Conservation (phyloP, 2,797 vertebrate genomes). For the Dendrocincla tyrannina region DNA sequence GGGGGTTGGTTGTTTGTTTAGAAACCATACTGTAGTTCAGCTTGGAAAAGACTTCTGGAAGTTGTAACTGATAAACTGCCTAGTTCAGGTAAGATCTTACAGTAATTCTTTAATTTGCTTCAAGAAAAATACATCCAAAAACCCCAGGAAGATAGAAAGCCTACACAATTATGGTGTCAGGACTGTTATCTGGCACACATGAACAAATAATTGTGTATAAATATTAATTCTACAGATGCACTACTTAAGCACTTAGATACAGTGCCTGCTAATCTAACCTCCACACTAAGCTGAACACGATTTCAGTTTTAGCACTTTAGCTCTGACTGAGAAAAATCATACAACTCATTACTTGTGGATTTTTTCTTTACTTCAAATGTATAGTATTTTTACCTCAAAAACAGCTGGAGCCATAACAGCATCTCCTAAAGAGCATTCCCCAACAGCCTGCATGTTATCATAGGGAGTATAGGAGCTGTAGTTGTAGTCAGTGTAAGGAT, state of each 20-base stretch:
- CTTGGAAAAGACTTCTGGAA: background rate
- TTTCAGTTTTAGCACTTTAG: background rate
- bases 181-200: background rate
- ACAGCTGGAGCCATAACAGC: constrained; percentile 77
- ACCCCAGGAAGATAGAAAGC: background rate
- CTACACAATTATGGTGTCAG: background rate
- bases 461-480: constrained; percentile 80
- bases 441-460: constrained; percentile 74
- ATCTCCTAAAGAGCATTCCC: constrained; percentile 64
- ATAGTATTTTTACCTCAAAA: constrained; percentile 76
- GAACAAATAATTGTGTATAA: background rate
- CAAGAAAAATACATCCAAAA: background rate
- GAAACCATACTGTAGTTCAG: background rate
- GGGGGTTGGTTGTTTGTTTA: background rate
- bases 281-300: background rate
- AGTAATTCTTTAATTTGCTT: background rate
- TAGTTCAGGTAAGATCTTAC: background rate
- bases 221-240: background rate
- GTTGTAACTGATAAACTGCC: background rate
- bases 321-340: background rate
- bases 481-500: constrained; percentile 85
- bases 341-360: background rate
- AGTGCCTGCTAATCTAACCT: background rate
- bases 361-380: background rate
- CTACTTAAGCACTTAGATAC: background rate